phyloP scores from a whole-genome alignment of 2,113 vertebrate species.

The Microcebus lehilahytsara region DNA sequence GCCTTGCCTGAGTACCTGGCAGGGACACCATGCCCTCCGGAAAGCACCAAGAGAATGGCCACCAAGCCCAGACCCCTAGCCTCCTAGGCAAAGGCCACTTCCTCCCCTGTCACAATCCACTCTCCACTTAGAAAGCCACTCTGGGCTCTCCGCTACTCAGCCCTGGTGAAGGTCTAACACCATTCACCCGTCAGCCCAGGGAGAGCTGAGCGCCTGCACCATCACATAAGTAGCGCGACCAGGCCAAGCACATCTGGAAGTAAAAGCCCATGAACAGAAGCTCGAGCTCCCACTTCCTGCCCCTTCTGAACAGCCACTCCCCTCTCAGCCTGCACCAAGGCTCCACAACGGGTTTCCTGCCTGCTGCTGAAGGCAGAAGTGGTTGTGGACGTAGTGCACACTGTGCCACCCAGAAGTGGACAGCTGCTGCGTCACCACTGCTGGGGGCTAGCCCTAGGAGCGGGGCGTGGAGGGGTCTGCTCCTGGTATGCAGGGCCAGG shows the following conservation, averaged over 20 bases:
- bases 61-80: not conserved
- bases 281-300: not conserved
- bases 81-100: accelerated
- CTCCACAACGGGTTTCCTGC: not conserved
- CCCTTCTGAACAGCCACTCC: not conserved
- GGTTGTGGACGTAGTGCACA: not conserved
- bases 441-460: not conserved
- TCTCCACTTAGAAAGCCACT: too few relatives aligned
- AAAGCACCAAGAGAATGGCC: not conserved
- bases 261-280: accelerated
- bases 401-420: not conserved
- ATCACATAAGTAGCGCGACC: accelerated
- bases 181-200: accelerated
- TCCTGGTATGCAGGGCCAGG: not conserved
- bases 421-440: too few relatives aligned
- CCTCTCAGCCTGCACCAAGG: not conserved
- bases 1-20: not conserved
- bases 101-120: accelerated
- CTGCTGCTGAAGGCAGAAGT: not conserved
- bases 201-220: accelerated
- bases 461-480: too few relatives aligned
- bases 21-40: not conserved
- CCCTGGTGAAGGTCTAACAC: not conserved
- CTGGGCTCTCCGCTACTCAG: accelerated
- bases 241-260: accelerated